Evolutionary conservation across 2,888 invertebrate species (phyloP).

Genomic region (Gortyna flavago): DNA sequence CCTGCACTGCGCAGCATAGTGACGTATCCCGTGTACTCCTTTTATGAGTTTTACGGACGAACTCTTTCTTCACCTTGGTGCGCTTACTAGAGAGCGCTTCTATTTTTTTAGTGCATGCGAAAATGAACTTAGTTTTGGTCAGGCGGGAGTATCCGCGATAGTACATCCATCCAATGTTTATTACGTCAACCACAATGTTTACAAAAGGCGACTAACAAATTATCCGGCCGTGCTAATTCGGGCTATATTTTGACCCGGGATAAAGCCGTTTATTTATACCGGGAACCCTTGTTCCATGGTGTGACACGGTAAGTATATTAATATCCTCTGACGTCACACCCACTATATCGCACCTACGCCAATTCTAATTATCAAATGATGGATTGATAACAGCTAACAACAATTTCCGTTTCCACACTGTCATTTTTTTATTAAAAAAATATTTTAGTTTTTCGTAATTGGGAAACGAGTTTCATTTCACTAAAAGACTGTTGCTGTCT

Average conservation of each 20-base stretch:
- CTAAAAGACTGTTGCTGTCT: constrained; percentile 27
- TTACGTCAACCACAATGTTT: constrained; percentile 63
- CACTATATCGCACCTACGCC: constrained; percentile 33
- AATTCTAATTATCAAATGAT: constrained; percentile 51
- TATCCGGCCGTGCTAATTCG: constrained; percentile 59
- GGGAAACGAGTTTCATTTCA: constrained; percentile 21
- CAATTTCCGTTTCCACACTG: constrained; percentile 23
- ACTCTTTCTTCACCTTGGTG: too few relatives aligned
- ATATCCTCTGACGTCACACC: constrained; percentile 60
- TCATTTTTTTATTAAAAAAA: constrained; percentile 5
- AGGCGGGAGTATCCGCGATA: too few relatives aligned
- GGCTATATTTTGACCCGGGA: constrained; percentile 50
- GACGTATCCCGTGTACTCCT: too few relatives aligned
- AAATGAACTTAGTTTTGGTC: too few relatives aligned
- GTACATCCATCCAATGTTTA: constrained; percentile 20
- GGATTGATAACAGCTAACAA: constrained; percentile 32
- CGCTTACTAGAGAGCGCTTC: too few relatives aligned
- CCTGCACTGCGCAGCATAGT: too few relatives aligned
- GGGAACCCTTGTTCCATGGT: constrained; percentile 53
- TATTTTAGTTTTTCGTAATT: constrained; percentile 36
- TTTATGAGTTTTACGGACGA: too few relatives aligned
- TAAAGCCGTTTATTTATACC: constrained; percentile 51
- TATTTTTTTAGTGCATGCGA: too few relatives aligned
- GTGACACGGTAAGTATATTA: constrained; percentile 53
- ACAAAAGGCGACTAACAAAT: constrained; percentile 61